These are phyloP conservation scores for Darevskia nairensis DNA, from an alignment of 2,797 vertebrate genomes.

Conservation along the genomic window DNA sequence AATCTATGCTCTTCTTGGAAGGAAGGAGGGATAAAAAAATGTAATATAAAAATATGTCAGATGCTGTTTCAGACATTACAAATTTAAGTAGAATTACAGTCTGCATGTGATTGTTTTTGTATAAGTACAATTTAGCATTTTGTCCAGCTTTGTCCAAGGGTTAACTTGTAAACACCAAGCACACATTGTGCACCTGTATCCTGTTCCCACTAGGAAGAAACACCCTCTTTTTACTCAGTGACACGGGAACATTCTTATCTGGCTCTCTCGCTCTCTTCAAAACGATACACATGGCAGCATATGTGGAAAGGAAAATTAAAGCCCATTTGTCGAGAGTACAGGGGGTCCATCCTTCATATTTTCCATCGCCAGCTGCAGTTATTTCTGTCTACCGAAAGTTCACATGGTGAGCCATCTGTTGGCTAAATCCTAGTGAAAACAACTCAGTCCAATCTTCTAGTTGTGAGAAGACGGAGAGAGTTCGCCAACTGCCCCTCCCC, in stretches of 20 bases:
- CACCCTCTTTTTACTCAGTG: constrained; percentile 18
- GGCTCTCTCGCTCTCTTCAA: constrained; percentile 33
- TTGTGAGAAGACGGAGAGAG: constrained; percentile 28
- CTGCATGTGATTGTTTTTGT: background rate
- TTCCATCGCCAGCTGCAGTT: constrained; percentile 42
- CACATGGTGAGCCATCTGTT: constrained; percentile 63
- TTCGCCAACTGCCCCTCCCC: background rate
- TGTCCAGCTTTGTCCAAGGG: background rate
- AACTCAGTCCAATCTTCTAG: constrained; percentile 33
- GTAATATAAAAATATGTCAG: background rate
- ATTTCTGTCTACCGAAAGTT: constrained; percentile 60
- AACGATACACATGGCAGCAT: constrained; percentile 32
- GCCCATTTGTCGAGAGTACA: constrained; percentile 26
- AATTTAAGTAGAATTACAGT: background rate
- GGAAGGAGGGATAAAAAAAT: background rate
- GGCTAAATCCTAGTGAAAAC: constrained; percentile 56
- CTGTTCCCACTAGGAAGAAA: constrained; percentile 22
- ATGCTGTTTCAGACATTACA: background rate
- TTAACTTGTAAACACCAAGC: constrained; percentile 3
- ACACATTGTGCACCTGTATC: constrained; percentile 11
- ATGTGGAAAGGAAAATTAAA: constrained; percentile 55
- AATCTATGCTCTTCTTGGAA: background rate
- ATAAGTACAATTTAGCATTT: background rate
- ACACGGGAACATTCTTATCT: constrained; percentile 36
- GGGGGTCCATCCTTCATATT: constrained; percentile 52